A percentile compares a stretch with the other conserved stretches of the same genome.
phyloP scores from a whole-genome alignment of 1,140 invertebrate species.

The Conus betulinus region DNA sequence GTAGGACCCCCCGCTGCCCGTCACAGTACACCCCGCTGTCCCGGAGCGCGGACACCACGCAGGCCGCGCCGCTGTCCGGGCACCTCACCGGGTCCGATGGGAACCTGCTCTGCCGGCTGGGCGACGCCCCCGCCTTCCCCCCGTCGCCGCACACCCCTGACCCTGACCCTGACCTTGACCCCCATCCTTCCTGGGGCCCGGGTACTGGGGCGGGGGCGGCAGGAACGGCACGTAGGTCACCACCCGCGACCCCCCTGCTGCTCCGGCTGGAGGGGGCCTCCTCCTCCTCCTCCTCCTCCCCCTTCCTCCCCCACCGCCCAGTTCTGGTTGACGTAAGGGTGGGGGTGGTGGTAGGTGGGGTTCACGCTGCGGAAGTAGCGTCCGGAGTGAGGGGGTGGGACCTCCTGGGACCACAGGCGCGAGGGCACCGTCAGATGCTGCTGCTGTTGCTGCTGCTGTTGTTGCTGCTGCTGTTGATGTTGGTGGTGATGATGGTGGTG shows the following conservation, averaged over 20 bases:
- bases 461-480: too few species aligned
- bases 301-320: slow-evolving; percentile 3
- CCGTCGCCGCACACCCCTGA: too few species aligned
- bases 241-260: not conserved
- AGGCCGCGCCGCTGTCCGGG: too few species aligned
- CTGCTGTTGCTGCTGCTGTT: too few species aligned
- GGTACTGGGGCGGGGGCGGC: slow-evolving; percentile 69
- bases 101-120: not conserved
- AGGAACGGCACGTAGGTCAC: slow-evolving; percentile 57
- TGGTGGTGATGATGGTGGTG: not conserved
- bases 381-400: not conserved
- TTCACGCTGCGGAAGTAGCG: slow-evolving; percentile 9
- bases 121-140: too few species aligned
- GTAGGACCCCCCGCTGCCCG: not conserved
- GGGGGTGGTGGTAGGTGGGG: slow-evolving; percentile 46
- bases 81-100: not conserved
- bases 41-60: not conserved
- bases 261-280: too few species aligned
- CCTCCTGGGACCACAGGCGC: not conserved
- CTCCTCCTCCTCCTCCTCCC: too few species aligned
- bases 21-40: not conserved
- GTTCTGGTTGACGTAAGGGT: slow-evolving; percentile 44
- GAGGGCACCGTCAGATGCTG: too few species aligned
- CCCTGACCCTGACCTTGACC: too few species aligned
- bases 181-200: slow-evolving; percentile 61